A percentile compares a stretch with the other conserved stretches of the same genome.
Evolutionary conservation across 2,888 invertebrate species (phyloP).

Genomic region (Macrosiphum euphorbiae): DNA sequence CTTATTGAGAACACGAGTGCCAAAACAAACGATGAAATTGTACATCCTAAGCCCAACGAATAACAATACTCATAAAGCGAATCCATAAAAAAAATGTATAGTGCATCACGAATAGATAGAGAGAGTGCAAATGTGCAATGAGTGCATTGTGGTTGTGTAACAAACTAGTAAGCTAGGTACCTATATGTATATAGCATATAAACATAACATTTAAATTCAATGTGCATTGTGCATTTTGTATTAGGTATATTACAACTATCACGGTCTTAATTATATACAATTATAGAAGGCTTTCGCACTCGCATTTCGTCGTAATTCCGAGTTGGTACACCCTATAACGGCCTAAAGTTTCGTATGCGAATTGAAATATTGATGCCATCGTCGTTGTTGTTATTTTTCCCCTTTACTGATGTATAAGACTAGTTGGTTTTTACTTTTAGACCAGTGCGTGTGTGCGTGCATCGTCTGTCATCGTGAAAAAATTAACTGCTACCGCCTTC

Average conservation of each 20-base stretch:
- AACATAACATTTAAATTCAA: background rate
- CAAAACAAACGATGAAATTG: background rate
- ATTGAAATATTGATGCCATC: background rate
- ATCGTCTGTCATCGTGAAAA: background rate
- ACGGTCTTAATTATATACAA: background rate
- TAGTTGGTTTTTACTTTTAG: background rate
- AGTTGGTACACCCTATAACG: background rate
- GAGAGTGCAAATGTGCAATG: no score
- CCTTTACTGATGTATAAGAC: background rate
- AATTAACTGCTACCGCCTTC: background rate
- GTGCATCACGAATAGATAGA: background rate
- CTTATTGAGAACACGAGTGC: background rate
- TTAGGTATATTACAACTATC: background rate
- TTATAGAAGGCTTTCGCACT: background rate
- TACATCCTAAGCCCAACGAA: background rate
- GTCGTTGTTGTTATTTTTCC: background rate
- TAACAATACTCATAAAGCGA: no score
- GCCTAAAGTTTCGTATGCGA: background rate
- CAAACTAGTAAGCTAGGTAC: background rate
- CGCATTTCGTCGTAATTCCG: background rate
- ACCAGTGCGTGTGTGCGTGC: background rate
- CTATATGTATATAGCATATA: background rate
- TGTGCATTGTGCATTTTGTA: background rate
- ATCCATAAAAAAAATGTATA: background rate
- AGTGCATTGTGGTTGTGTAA: background rate